Conservation (phyloP, 2,113 vertebrate species). For the Xenopus laevis region DNA sequence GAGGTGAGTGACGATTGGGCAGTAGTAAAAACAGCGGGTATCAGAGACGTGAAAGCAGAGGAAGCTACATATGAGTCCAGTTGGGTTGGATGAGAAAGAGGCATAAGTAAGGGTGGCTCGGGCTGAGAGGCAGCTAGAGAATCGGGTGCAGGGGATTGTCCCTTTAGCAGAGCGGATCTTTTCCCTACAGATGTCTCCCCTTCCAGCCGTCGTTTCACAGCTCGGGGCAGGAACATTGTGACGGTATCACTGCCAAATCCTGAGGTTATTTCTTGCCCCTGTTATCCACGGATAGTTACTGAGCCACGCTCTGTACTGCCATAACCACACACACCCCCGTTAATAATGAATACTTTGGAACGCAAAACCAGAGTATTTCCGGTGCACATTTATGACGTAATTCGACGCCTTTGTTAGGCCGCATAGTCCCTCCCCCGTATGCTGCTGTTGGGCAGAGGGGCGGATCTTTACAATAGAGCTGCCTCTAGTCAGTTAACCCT, state of each 20-base stretch:
- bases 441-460: too few species aligned
- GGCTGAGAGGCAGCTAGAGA: background rate
- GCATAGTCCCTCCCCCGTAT: too few species aligned
- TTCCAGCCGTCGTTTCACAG: constrained; percentile 24
- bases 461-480: too few species aligned
- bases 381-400: too few species aligned
- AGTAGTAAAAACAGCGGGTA: too few species aligned
- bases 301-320: too few species aligned
- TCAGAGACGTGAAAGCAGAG: too few species aligned
- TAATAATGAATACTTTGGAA: background rate
- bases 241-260: background rate
- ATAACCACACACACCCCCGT: background rate
- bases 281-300: background rate
- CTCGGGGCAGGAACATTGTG: constrained; percentile 29
- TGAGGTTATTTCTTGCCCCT: background rate
- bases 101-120: background rate
- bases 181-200: background rate
- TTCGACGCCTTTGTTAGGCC: too few species aligned
- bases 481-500: too few species aligned
- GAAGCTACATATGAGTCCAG: background rate
- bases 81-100: background rate
- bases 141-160: background rate
- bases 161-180: background rate
- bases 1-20: too few species aligned
- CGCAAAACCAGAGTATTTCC: too few species aligned